A percentile compares a stretch with the other conserved stretches of the same genome.
Evolutionary conservation across 2,888 invertebrate genomes (phyloP).

Genomic region (Drosophila austrosaltans): DNA sequence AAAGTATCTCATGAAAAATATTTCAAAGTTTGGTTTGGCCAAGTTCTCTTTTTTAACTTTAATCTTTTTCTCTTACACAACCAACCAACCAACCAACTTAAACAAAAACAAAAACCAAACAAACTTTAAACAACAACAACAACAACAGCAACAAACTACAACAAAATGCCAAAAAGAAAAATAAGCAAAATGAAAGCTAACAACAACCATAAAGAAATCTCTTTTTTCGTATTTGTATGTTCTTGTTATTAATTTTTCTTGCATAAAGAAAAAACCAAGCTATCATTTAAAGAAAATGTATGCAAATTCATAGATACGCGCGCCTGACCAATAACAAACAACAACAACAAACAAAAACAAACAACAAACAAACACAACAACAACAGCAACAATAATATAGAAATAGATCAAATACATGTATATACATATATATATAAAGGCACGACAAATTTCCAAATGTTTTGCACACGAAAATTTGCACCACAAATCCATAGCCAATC

Average conservation of each 20-base stretch:
- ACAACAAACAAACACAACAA: neutral
- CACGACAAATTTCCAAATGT: conserved; percentile 56
- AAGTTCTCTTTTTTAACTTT: conserved; percentile 70
- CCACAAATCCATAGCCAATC: conserved; percentile 12
- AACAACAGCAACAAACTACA: conserved; percentile 56
- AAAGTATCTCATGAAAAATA: conserved; percentile 20
- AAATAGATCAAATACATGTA: neutral
- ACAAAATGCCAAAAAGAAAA: conserved; percentile 20
- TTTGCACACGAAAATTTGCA: conserved; percentile 37
- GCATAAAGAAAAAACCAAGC: conserved; percentile 76
- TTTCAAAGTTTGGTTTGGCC: conserved; percentile 53
- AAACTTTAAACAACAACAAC: conserved; percentile 66
- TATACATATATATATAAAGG: conserved; percentile 44
- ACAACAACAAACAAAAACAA: neutral
- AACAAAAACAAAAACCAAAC: conserved; percentile 66
- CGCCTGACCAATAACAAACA: conserved; percentile 47
- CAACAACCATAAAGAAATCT: conserved; percentile 74
- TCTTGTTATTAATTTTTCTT: conserved; percentile 82
- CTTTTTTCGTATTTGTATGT: conserved; percentile 84
- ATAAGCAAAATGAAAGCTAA: conserved; percentile 10
- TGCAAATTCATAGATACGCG: conserved; percentile 82
- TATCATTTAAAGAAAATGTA: conserved; percentile 83
- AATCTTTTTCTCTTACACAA: conserved; percentile 67
- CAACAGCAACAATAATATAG: neutral
- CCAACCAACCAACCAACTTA: conserved; percentile 47